Evolutionary conservation across 2,797 vertebrate genomes (phyloP).

Genomic region (Clarias platycephalus): DNA sequence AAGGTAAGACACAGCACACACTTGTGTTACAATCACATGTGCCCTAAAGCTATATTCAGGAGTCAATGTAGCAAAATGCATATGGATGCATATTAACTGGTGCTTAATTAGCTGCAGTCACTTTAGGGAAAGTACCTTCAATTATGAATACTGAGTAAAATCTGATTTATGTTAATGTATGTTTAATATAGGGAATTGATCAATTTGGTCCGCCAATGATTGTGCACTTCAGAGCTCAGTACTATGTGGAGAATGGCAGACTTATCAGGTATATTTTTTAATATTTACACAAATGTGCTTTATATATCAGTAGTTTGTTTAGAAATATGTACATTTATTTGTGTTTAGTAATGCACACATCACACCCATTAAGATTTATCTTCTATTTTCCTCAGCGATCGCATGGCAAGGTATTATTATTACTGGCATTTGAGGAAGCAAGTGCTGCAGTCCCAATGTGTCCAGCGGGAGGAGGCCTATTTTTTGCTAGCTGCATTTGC

Average conservation of each 20-base stretch:
- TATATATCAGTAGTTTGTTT: neutral
- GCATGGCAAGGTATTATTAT: constrained; percentile 91
- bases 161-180: constrained; percentile 16
- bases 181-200: constrained; percentile 86
- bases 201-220: constrained; percentile 98
- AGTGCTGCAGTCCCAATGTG: constrained; percentile 90
- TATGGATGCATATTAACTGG: neutral
- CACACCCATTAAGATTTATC: neutral
- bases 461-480: constrained; percentile 92
- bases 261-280: constrained; percentile 82
- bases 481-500: constrained; percentile 96
- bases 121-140: neutral
- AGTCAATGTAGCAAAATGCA: neutral
- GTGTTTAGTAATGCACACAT: neutral
- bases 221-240: constrained; percentile 97
- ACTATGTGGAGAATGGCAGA: constrained; percentile 95
- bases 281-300: neutral
- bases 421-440: constrained; percentile 98
- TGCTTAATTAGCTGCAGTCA: neutral
- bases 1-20: constrained; percentile 74
- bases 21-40: neutral
- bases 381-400: constrained; percentile 76
- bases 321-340: neutral
- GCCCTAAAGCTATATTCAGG: neutral
- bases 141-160: neutral